Base-by-base conservation (phyloP, 2,797 vertebrate genomes). In the Enoplosus armatus region DNA sequence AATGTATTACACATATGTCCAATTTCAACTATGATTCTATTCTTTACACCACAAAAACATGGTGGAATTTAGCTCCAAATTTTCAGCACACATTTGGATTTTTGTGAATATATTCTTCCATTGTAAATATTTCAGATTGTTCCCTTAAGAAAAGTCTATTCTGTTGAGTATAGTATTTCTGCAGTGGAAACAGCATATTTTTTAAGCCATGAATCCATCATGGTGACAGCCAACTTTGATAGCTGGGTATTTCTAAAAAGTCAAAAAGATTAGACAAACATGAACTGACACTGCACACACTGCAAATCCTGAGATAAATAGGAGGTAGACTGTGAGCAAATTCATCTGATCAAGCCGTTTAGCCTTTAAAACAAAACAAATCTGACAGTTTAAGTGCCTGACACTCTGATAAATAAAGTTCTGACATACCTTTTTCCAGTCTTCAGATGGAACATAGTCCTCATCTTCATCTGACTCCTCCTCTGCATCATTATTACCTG, bases 401-500 rank as follows among this genome's bases (percentile, higher is more conserved):
- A 54, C 20, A 48, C 35, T 10, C 29, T 12, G 15, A 56, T 14
- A 26, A 16, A 47, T 26, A 20, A 45, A 41, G n/a, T n/a, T 47
- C 7, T 8, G 6, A 45, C 41, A 66, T 93, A 99, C 98, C 96
- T 99, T 99, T 94, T 99, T 99, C 98, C 98, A 99, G 77, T 99
- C 98, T 91, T 99, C 98, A 84, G 97, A 98, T 43, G 98, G 98
- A 94, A 99, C 95, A 87, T 99, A 99, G 93, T 99, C 98, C 93
- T 99, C 98, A 90, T 99, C 98, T 93, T 99, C 98, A 92, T 99
- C 98, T 0, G 98, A 99, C 90, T 99, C 98, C 61, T 99, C 98
- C 91, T 98, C 98, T 63, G 94, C 97, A 93, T 99, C 96, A 67
- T 98, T 93, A 75, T 91, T 97, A 84, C 96, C 98, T 99, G 77